These are phyloP conservation scores for Hippoglossus hippoglossus DNA, from an alignment of 2,797 vertebrate genomes.

Conservation along the genomic window DNA sequence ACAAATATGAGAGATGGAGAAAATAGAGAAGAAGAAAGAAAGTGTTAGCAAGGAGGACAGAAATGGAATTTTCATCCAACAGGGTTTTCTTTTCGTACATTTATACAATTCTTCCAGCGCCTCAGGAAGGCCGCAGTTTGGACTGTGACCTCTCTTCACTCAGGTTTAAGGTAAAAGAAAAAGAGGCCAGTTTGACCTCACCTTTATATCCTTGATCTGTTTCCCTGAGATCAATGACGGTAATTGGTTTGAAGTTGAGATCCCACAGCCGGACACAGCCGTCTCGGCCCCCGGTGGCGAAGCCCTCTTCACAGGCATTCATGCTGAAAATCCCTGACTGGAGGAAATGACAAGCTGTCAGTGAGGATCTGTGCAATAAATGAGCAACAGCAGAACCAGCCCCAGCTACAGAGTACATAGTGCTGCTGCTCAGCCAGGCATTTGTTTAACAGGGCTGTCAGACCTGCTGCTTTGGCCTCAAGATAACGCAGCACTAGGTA, in stretches of 20 bases:
- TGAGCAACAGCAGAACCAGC: slow-evolving; percentile 64
- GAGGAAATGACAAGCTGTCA: slow-evolving; percentile 80
- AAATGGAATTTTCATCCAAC: slow-evolving; percentile 15
- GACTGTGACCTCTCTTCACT: slow-evolving; percentile 33
- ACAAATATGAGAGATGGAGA: slow-evolving; percentile 64
- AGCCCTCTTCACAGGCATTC: slow-evolving; percentile 99
- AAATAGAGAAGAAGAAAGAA: slow-evolving; percentile 64
- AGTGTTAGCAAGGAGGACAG: slow-evolving; percentile 60
- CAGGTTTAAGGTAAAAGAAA: slow-evolving; percentile 21
- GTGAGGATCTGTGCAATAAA: slow-evolving; percentile 68
- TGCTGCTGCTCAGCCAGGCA: slow-evolving; percentile 43
- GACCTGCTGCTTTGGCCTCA: slow-evolving; percentile 39
- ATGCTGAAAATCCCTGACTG: slow-evolving; percentile 99
- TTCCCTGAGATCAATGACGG: slow-evolving; percentile 99
- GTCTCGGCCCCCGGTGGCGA: slow-evolving; percentile 97
- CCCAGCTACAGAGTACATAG: slow-evolving; percentile 28
- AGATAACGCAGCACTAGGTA: slow-evolving; percentile 22
- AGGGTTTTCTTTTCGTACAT: background rate
- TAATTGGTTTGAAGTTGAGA: slow-evolving; percentile 99
- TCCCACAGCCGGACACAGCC: slow-evolving; percentile 99
- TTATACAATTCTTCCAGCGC: slow-evolving; percentile 12
- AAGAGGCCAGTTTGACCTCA: slow-evolving; percentile 77
- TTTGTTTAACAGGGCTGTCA: slow-evolving; percentile 59
- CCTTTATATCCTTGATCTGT: slow-evolving; percentile 99
- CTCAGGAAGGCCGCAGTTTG: slow-evolving; percentile 20